Evolutionary conservation across 2,113 vertebrate genomes (phyloP).

Genomic region (Pluvialis apricaria): DNA sequence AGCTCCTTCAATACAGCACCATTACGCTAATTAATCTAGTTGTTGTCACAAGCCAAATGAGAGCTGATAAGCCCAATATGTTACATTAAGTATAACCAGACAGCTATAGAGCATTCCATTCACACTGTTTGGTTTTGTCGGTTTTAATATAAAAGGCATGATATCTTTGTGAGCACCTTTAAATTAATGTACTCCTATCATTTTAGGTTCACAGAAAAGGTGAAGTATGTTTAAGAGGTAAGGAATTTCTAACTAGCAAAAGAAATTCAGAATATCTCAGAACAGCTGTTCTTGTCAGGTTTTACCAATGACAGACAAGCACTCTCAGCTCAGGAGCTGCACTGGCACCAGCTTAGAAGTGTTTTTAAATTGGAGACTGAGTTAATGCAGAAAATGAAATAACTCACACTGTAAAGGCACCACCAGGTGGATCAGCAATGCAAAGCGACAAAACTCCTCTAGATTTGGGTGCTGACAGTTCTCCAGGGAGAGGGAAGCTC

Average conservation of each 20-base stretch:
- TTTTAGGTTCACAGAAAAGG: neutral
- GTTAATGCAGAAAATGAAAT: neutral
- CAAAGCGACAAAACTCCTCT: neutral
- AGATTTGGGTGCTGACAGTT: neutral
- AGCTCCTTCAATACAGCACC: neutral
- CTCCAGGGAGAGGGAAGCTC: neutral
- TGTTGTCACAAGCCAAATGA: neutral
- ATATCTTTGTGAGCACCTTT: neutral
- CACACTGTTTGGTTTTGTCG: neutral
- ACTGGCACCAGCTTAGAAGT: neutral
- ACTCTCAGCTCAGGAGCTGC: neutral
- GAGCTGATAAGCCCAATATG: neutral
- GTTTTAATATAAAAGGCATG: neutral
- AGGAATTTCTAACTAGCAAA: neutral
- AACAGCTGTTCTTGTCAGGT: neutral
- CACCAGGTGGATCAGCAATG: neutral
- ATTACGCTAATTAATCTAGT: neutral
- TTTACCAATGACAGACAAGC: neutral
- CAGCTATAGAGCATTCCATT: neutral
- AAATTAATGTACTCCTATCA: neutral
- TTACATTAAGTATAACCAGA: neutral
- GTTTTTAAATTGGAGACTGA: neutral
- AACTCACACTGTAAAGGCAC: neutral
- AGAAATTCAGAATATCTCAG: neutral
- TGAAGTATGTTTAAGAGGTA: neutral